Evolutionary conservation across 2,113 vertebrate species (phyloP).

Genomic region (Noctilio leporinus): DNA sequence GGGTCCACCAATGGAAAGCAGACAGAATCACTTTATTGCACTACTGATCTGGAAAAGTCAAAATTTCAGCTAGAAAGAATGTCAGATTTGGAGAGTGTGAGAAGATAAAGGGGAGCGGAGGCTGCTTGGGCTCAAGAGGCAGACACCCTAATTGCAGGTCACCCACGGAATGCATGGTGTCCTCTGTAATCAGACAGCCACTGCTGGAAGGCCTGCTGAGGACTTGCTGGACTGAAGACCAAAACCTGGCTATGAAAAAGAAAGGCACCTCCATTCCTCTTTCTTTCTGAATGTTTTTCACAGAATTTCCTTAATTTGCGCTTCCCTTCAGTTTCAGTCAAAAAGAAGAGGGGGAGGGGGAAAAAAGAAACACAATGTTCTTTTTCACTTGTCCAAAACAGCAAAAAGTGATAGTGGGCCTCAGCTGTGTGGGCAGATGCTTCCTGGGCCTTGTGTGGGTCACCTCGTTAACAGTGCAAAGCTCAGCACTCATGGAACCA

Average conservation of each 20-base stretch:
- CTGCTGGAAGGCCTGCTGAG: not conserved
- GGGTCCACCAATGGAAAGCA: not conserved
- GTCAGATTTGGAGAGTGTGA: not conserved
- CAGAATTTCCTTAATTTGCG: constrained; percentile 50
- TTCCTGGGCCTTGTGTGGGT: not conserved
- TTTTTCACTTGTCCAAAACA: constrained; percentile 66
- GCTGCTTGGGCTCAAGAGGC: not conserved
- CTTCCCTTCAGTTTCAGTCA: constrained; percentile 61
- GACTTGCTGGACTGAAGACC: not conserved
- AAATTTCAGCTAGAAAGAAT: constrained; percentile 2
- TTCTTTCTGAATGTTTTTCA: not conserved
- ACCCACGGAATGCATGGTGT: not conserved
- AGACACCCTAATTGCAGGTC: not conserved
- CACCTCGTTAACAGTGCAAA: accelerated
- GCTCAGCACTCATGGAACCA: not conserved
- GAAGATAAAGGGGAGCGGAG: not conserved
- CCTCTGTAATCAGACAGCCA: not conserved
- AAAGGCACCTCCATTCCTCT: not conserved
- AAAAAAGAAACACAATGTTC: not conserved
- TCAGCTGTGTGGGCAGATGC: not conserved
- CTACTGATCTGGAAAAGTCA: constrained; percentile 50
- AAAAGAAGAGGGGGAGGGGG: not conserved
- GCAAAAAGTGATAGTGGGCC: not conserved
- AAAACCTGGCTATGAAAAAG: not conserved
- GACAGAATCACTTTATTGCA: not conserved